Conservation (phyloP, 2,797 vertebrate genomes). For the Brachymystax lenok region DNA sequence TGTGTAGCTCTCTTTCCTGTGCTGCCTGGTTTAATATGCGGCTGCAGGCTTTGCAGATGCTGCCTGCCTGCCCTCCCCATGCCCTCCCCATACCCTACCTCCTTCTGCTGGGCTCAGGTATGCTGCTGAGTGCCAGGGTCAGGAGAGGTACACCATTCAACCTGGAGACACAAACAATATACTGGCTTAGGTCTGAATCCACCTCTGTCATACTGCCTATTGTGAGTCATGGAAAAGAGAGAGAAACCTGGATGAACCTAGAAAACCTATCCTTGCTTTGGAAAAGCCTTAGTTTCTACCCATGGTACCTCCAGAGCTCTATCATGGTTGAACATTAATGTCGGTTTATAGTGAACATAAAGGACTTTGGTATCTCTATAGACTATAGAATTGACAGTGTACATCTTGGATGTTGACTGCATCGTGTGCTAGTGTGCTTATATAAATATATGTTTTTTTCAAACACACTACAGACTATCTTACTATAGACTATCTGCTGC, state of each 20-base stretch:
- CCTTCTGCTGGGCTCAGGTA: slow-evolving; percentile 49
- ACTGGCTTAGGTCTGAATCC: slow-evolving; percentile 21
- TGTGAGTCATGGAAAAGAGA: slow-evolving; percentile 37
- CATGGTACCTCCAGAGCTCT: slow-evolving; percentile 33
- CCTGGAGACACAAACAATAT: slow-evolving; percentile 24
- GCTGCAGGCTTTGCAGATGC: slow-evolving; percentile 71
- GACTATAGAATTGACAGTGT: background rate
- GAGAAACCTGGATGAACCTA: slow-evolving; percentile 20
- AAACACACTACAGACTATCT: too few species aligned
- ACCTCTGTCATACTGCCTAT: slow-evolving; percentile 11
- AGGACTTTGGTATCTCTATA: background rate
- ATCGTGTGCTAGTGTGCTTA: background rate
- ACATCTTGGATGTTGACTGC: background rate
- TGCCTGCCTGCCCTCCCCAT: slow-evolving; percentile 43
- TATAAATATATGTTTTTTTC: too few species aligned
- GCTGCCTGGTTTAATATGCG: slow-evolving; percentile 52
- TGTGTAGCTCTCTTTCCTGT: slow-evolving; percentile 50
- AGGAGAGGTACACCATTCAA: slow-evolving; percentile 53
- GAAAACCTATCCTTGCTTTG: slow-evolving; percentile 21
- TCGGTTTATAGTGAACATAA: background rate
- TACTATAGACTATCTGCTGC: too few species aligned
- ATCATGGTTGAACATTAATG: background rate
- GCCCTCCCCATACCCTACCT: slow-evolving; percentile 26
- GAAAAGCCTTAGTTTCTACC: slow-evolving; percentile 2
- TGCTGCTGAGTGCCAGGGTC: slow-evolving; percentile 43